Percentiles rank a stretch among this genome's conserved stretches.
Conservation (phyloP, 35 echinoderm and acorn worm genomes). For the Apostichopus californicus region DNA sequence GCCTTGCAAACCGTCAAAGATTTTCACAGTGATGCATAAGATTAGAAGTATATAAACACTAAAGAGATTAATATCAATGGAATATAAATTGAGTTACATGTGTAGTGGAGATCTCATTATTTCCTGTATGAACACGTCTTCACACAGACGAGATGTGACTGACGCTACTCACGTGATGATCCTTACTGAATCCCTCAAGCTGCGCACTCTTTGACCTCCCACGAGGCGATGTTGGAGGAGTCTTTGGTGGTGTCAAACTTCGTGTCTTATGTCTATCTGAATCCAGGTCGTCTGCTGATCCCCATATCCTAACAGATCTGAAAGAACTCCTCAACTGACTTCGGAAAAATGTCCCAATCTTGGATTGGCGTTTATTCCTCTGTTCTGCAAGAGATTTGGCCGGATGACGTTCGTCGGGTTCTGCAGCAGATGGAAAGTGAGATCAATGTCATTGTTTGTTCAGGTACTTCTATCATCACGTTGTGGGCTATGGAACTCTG, state of each 20-base stretch:
- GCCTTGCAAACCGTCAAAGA: no score
- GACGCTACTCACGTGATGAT: not conserved
- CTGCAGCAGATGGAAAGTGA: not conserved
- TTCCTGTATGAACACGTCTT: no score
- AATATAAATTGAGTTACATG: no score
- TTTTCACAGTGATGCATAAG: no score
- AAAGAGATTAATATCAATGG: no score
- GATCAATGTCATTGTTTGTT: no score
- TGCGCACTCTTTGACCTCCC: not conserved
- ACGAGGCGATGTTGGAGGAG: not conserved
- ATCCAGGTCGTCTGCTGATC: conserved; percentile 1
- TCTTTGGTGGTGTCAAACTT: not conserved
- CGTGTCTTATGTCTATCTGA: not conserved
- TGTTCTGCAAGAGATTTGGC: not conserved
- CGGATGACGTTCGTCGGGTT: not conserved
- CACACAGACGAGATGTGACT: no score
- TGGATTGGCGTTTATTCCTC: conserved; percentile 4
- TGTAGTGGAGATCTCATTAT: no score
- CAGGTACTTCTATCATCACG: no score
- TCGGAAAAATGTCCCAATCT: conserved; percentile 3
- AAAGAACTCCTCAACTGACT: conserved; percentile 17
- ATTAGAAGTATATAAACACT: no score
- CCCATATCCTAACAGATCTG: conserved; percentile 12
- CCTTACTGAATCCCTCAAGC: not conserved
- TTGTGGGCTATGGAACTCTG: no score